Evolutionary conservation across 2,888 invertebrate species (phyloP).

Genomic region (Agrochola litura): DNA sequence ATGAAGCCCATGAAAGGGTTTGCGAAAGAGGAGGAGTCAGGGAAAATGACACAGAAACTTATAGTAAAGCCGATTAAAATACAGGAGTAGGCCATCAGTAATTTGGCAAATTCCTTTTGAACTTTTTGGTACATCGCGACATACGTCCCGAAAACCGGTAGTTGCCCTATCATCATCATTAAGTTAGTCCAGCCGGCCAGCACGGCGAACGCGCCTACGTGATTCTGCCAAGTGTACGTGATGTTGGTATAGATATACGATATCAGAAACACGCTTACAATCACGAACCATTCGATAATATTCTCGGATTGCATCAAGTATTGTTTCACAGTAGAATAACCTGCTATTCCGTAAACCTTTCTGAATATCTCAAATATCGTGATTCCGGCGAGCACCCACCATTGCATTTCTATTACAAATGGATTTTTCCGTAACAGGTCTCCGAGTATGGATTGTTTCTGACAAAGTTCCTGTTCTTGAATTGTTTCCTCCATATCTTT

Average conservation of each 20-base stretch:
- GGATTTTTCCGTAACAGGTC: conserved; percentile 94
- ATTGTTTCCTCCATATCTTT: conserved; percentile 93
- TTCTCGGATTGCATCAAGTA: conserved; percentile 96
- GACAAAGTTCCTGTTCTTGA: conserved; percentile 94
- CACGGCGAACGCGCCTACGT: conserved; percentile 96
- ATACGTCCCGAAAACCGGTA: conserved; percentile 96
- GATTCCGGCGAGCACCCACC: conserved; percentile 95
- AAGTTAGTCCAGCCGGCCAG: conserved; percentile 96
- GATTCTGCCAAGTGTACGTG: conserved; percentile 95
- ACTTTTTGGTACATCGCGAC: conserved; percentile 97
- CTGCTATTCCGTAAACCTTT: conserved; percentile 95
- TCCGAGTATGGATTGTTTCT: conserved; percentile 94
- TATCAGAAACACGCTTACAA: conserved; percentile 95
- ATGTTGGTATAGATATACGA: conserved; percentile 95
- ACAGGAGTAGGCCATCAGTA: conserved; percentile 96
- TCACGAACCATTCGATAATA: conserved; percentile 96
- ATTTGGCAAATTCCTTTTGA: conserved; percentile 96
- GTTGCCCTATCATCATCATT: conserved; percentile 97
- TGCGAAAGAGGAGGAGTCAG: conserved; percentile 94
- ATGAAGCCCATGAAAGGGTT: conserved; percentile 96
- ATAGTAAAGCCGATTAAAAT: conserved; percentile 96
- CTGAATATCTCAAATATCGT: conserved; percentile 95
- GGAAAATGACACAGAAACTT: conserved; percentile 97
- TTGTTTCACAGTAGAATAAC: conserved; percentile 95
- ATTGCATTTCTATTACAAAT: conserved; percentile 94